Base-by-base conservation (phyloP, 2,888 invertebrate species). In the Agrotis segetum region DNA sequence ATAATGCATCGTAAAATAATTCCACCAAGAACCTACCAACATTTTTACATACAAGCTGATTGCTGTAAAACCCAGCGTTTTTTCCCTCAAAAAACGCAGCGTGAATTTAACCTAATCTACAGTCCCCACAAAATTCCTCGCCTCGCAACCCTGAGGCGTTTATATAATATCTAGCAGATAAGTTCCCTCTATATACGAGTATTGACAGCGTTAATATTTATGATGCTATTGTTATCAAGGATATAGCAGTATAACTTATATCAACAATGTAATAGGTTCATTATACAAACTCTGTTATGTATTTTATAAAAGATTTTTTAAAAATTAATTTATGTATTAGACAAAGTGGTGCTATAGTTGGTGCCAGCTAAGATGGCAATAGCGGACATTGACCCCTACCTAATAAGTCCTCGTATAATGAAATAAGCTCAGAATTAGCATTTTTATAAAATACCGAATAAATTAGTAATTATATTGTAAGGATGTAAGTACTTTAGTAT, bases 161-260 rank as follows among this genome's bases (percentile, higher is more conserved):
- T 95, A 95, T 94, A 95, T 94, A 94, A 94, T 93, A 95, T 95
- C 95, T 92, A 88, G 77, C 83, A 95, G 96, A 96, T 96, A 96
- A 95, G 91, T 94, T 93, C 85, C 83, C 78, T 81, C 82, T 92
- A 91, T 92, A 89, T 92, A 92, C 86, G 88, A 88, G 92, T 95
- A 96, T 96, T 96, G 96, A 96, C 96, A 95, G 93, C 89, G 85
- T 90, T 91, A 93, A 95, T 95, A 96, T 96, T 96, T 96, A 96
- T 96, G 92, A 92, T 90, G 87, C 90, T 89, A 94, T 95, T 95
- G 95, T 95, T 95, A 95, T 95, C 94, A 87, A 60, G 81, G 47
- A 56, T 50, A 40, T 56, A 49, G 49, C 29, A 60, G 58, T 58
- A 63, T 71, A 79, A 82, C 72, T 86, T 84, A 74, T 59, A 84